phyloP scores from a whole-genome alignment of 2,888 invertebrate species.

The Notodonta ziczac region DNA sequence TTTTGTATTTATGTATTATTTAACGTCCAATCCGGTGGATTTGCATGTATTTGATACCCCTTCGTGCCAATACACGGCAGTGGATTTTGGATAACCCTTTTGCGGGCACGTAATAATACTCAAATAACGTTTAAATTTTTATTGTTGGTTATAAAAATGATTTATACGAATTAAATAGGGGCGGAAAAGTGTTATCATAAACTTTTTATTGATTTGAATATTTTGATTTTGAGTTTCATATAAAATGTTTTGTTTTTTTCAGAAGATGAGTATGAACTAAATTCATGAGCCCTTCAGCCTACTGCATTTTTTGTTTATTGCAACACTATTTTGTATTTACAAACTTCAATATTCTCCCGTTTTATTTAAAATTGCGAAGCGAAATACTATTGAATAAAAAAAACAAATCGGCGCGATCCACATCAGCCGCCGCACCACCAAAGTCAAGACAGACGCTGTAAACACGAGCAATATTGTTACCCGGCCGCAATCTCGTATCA shows the following conservation, averaged over 20 bases:
- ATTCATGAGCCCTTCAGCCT: neutral
- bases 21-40: conserved; percentile 69
- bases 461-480: conserved; percentile 75
- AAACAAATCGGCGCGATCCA: conserved; percentile 43
- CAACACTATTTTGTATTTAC: conserved; percentile 15
- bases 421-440: conserved; percentile 38
- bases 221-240: conserved; percentile 23
- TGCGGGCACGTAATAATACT: conserved; percentile 54
- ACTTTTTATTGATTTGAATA: conserved; percentile 17
- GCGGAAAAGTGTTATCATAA: conserved; percentile 39
- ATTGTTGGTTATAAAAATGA: conserved; percentile 49
- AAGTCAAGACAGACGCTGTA: conserved; percentile 50
- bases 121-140: conserved; percentile 55
- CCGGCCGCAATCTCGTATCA: conserved; percentile 80
- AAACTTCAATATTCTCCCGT: conserved; percentile 22
- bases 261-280: neutral
- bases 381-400: conserved; percentile 40
- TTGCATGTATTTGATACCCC: conserved; percentile 68
- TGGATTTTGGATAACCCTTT: conserved; percentile 58
- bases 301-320: conserved; percentile 6
- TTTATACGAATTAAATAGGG: conserved; percentile 44
- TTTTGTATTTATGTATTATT: conserved; percentile 77
- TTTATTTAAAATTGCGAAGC: conserved; percentile 33
- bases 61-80: conserved; percentile 42
- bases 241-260: neutral